Evolutionary conservation across 37 sponge, comb jelly and placozoan genomes (phyloP), one percentile per base, ranked within the genome.

Genomic region (Theonella swinhoei): DNA sequence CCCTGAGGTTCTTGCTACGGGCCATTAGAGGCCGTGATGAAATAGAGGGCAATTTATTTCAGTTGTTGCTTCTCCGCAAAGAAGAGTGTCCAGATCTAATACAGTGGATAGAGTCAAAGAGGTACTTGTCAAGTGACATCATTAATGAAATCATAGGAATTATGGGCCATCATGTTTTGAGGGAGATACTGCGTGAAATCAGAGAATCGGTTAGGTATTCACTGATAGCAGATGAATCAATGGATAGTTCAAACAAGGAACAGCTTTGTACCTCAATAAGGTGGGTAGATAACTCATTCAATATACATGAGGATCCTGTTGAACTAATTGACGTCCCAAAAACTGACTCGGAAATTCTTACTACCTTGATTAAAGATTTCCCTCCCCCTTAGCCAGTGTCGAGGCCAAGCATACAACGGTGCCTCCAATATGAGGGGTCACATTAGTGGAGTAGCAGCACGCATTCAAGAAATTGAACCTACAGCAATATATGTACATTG

Each of bases 321-420:
- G 83, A 31, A n/a, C 58, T 93, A 29, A 62, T 80, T 4, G 38
- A 93, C 33, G 25, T 81, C 43, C 76, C 71, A 9, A 69, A 83
- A 42, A 93, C 94, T 74, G 94, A 89, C 73, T 41, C 78, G 31
- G 30, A 39, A n/a, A 80, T 86, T 28, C 25, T 85, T 68, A 63
- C 86, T 30, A 32, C 32, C 61, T 39, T 58, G 26, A 39, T 88
- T 20, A 82, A 79, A 59, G 81, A 91, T 64, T 67, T 71, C 68
- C 77, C 78, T 92, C 4, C 89, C 82, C 17, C 42, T 92, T 20
- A 72, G 37, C 37, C 79, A 82, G 33, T 88, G 80, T 41, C 17
- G 79, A 26, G 90, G 85, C 39, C 85, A 84, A 54, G 82, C 87
- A 71, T 90, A 90, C 81, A 87, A 85, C 59, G 86, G 91, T n/a